Evolutionary conservation across 2,888 invertebrate genomes (phyloP).

Genomic region (Macropis europaea): DNA sequence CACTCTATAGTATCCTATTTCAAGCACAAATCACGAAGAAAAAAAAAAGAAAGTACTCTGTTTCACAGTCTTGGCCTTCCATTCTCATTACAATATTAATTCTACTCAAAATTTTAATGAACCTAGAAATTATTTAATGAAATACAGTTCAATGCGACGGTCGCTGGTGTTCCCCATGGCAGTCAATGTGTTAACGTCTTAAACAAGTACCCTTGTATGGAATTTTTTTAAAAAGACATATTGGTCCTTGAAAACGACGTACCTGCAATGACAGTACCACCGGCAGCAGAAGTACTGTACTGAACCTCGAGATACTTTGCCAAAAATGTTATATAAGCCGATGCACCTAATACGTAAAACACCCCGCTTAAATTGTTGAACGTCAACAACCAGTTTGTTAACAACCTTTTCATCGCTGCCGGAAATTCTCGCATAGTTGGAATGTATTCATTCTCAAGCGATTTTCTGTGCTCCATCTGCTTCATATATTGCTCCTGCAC

Average conservation of each 20-base stretch:
- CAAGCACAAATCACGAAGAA: no score
- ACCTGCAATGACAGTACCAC: conserved; percentile 86
- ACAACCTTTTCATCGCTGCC: conserved; percentile 82
- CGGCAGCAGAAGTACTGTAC: conserved; percentile 84
- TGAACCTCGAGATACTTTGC: conserved; percentile 89
- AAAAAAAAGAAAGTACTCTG: no score
- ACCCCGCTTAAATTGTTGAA: conserved; percentile 85
- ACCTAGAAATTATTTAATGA: no score
- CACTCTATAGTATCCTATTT: no score
- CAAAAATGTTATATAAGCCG: conserved; percentile 86
- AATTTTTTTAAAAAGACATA: no score
- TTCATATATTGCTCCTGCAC: conserved; percentile 48
- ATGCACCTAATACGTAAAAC: conserved; percentile 84
- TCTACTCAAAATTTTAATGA: no score
- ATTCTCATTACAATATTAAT: no score
- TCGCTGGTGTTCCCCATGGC: no score
- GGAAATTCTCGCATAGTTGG: conserved; percentile 81
- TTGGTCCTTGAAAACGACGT: conserved; percentile 24
- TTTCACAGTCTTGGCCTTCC: no score
- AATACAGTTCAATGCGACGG: no score
- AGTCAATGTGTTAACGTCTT: no score
- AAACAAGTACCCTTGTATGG: no score
- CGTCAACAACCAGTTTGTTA: conserved; percentile 85
- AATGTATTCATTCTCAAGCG: conserved; percentile 58
- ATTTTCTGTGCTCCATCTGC: conserved; percentile 42